Conservation (phyloP, 2,888 invertebrate genomes). For the Hoplodrina blanda region DNA sequence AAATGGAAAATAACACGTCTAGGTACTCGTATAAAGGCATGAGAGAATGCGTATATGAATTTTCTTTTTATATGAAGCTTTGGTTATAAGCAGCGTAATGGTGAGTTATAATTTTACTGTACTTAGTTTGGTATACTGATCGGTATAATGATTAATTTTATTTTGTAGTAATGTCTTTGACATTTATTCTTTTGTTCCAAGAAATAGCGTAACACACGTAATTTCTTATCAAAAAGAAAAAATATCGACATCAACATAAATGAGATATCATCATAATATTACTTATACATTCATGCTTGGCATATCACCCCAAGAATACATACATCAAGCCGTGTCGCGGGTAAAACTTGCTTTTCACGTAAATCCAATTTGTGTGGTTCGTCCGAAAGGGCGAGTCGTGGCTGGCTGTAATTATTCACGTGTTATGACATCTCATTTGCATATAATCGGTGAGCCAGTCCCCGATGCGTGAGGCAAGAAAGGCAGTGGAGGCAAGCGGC, state of each 20-base stretch:
- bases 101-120: not conserved
- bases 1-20: constrained; percentile 37
- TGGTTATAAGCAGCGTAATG: not conserved
- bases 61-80: constrained; percentile 5
- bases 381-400: constrained; percentile 88
- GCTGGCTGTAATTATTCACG: constrained; percentile 89
- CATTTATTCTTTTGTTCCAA: constrained; percentile 38
- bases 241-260: constrained; percentile 57
- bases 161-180: constrained; percentile 11
- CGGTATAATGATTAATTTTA: not conserved
- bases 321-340: constrained; percentile 79
- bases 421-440: constrained; percentile 91
- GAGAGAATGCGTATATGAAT: constrained; percentile 14
- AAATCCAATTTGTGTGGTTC: constrained; percentile 88
- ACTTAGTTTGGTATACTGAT: not conserved
- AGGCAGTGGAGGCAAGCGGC: constrained; percentile 81
- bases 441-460: constrained; percentile 88
- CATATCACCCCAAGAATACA: constrained; percentile 71
- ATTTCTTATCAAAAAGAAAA: constrained; percentile 32
- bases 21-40: constrained; percentile 15
- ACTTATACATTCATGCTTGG: constrained; percentile 58
- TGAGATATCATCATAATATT: constrained; percentile 65
- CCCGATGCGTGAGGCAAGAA: constrained; percentile 87
- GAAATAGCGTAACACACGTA: constrained; percentile 12
- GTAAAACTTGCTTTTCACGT: constrained; percentile 87